Evolutionary conservation across 2,888 invertebrate genomes (phyloP).

Genomic region (Abscondita cerata): DNA sequence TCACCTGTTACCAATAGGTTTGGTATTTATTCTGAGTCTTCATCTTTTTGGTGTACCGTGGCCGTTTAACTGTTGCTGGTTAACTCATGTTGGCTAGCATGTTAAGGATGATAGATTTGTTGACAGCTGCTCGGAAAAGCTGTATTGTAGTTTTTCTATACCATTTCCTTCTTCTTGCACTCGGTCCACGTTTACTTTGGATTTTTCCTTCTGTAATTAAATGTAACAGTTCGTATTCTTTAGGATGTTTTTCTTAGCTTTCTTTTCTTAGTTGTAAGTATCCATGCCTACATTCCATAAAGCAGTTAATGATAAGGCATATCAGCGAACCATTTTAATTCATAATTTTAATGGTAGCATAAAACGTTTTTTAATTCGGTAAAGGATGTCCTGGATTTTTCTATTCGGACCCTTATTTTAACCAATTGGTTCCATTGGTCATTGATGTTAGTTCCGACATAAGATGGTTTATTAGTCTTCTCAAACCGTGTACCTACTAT

Average conservation of each 20-base stretch:
- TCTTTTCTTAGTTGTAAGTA: not conserved
- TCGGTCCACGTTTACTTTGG: too few relatives aligned
- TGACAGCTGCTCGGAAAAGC: too few relatives aligned
- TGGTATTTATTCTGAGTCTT: too few relatives aligned
- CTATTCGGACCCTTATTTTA: not conserved
- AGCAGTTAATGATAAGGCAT: not conserved
- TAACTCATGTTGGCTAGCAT: too few relatives aligned
- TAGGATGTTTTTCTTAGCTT: not conserved
- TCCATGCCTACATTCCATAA: not conserved
- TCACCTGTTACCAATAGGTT: too few relatives aligned
- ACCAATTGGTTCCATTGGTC: not conserved
- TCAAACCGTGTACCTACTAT: not conserved
- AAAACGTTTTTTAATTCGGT: not conserved
- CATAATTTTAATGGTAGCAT: not conserved
- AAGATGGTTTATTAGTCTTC: not conserved
- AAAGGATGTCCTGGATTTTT: not conserved
- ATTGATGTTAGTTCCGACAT: not conserved
- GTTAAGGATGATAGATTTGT: too few relatives aligned
- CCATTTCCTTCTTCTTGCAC: too few relatives aligned
- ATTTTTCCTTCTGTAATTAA: not conserved
- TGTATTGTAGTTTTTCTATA: not conserved
- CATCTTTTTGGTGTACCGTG: too few relatives aligned
- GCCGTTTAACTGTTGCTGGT: too few relatives aligned
- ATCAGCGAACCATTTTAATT: not conserved
- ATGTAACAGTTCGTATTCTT: not conserved